Base-by-base conservation (phyloP, 1,140 invertebrate genomes). In the Diorhabda elongata region DNA sequence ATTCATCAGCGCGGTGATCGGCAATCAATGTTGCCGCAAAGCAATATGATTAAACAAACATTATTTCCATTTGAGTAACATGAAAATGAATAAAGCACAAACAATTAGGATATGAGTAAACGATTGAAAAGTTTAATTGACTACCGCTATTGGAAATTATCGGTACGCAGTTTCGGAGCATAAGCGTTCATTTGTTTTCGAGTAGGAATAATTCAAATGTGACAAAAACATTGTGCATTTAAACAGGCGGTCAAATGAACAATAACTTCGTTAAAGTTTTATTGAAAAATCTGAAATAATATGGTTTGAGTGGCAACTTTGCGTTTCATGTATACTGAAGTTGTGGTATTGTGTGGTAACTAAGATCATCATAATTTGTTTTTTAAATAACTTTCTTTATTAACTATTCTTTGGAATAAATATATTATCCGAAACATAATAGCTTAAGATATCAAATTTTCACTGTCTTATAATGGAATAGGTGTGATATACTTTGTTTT, bases 111-210 rank as follows among this genome's bases (percentile, higher is more conserved):
- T 64, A 64, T 64, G 42, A 44, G 9, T 47, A 47, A 64, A 56
- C 45, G 63, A 64, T 26, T 64, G 63, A 64, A 64, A 64, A 64
- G 45, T 64, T 64, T 64, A 64, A 64, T 64, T 57, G 63, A 64
- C n/a, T 64, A 62, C 47, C 11, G 63, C 45, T 57, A 64, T 64
- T 64, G 63, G 45, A 44, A 64, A 64, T 64, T 64, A 64, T 42
- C 47, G 63, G 43, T 56, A 56, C 26, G 52, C 52, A 57, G 52
- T 64, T 60, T 42, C 44, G 63, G 9, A 45, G n/a, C 47, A 64
- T 57, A 64, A 64, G 42, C 47, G 63, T 41, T 57, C 41, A 57
- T 64, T 64, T 64, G 63, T 64, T 64, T 62, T 62, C 44, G 61
- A 5, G 42, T 11, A 44, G 42, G 44, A 62, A 62, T 62, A 62